Evolutionary conservation across 2,888 invertebrate genomes (phyloP), one percentile per base, ranked within the genome.

Genomic region (Neelides folsomi): DNA sequence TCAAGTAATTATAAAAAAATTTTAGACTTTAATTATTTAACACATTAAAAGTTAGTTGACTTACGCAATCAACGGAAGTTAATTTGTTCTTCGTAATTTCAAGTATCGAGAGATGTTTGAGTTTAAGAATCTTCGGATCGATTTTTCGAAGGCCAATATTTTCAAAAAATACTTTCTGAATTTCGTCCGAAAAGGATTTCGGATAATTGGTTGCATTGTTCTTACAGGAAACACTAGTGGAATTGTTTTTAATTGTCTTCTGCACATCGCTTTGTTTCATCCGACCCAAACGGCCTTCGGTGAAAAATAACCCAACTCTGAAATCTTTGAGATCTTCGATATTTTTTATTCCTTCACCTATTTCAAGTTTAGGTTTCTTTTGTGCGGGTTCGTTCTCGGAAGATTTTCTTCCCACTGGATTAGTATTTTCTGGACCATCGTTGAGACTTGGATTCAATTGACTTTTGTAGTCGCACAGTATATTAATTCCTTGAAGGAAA

Each of bases 121-220:
- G 38, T 19, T 15, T 45, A 1, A 52, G 10, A 16, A 50, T 36
- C 10, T 50, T 44, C 1, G 37, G 15, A 39, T 57, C 57, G 18
- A 57, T 27, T 42, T 42, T 54, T 8, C 41, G 46, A 6, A 57
- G 49, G 4, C 42, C 40, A 38, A 54, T 45, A n/a, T 16, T 47
- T 9, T 9, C 9, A 9, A 57, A 42, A 10, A 12, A 34, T 18
- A 57, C 42, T 9, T 39, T 9, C 12, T 57, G 50, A 9, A 52
- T 1, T 1, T 13, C 10, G 0, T 6, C 10, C 1, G 19, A 39
- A 50, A 57, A 47, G 38, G 50, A 47, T 9, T 50, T 47, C 9
- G 57, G 57, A 43, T 57, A 57, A 41, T 57, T 54, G 13, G 19
- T 52, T 20, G 54, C 47, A 3, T 47, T 38, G n/a, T n/a, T n/a